These are phyloP conservation scores for Eulemur rufifrons DNA, from an alignment of 2,113 vertebrate genomes.

Conservation along the genomic window DNA sequence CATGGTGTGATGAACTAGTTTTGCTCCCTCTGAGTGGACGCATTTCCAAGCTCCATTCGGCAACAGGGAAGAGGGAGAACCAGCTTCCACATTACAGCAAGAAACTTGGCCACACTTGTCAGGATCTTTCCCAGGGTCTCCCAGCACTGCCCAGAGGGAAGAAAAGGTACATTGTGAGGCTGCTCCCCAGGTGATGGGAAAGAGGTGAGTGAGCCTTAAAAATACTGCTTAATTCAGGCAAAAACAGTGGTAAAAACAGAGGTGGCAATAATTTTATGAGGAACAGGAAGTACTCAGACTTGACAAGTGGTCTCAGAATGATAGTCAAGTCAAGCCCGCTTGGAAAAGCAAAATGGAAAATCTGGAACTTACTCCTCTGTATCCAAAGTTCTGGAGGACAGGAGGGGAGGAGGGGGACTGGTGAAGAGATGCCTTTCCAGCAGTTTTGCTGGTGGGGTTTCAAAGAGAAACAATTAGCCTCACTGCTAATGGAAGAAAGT, in stretches of 20 bases:
- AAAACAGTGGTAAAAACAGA: not conserved
- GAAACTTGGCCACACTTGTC: not conserved
- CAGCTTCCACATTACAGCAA: not conserved
- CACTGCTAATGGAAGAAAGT: not conserved
- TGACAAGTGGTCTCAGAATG: not conserved
- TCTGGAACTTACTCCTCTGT: not conserved
- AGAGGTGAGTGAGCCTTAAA: not conserved
- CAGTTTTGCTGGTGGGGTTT: not conserved
- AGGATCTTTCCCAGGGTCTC: not conserved
- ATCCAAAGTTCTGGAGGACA: not conserved
- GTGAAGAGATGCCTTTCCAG: not conserved
- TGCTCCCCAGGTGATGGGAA: not conserved
- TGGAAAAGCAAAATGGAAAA: not conserved
- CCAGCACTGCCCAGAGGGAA: not conserved
- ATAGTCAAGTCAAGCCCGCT: not conserved
- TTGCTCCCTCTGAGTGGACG: not conserved
- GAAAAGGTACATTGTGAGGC: not conserved
- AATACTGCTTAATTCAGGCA: not conserved
- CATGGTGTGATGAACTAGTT: fast-evolving
- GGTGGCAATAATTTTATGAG: not conserved
- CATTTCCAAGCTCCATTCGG: not conserved
- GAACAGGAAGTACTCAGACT: not conserved
- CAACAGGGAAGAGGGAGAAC: not conserved
- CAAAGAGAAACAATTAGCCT: not conserved
- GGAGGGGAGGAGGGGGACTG: not conserved